Base-by-base conservation (phyloP, 2,888 invertebrate species). In the Drosophila kuntzei region DNA sequence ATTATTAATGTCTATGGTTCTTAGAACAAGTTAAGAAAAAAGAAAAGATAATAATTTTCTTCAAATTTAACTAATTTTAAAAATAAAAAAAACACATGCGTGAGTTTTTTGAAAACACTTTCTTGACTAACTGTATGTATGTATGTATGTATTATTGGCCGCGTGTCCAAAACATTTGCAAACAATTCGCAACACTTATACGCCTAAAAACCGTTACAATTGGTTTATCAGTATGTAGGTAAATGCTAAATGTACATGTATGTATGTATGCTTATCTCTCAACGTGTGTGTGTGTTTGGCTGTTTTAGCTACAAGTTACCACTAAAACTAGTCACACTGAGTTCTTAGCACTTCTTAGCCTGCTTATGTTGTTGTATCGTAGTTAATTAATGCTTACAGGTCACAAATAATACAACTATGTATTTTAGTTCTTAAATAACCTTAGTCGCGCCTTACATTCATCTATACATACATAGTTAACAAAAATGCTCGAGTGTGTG, bases 181-280 rank as follows among this genome's bases (percentile, higher is more conserved):
- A 60, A 60, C 61, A 83, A 80, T 67, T 76, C 61, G 84, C 87
- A 82, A 87, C 82, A 82, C 87, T 82, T 83, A 87, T 71, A 81
- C 53, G 79, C 68, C 85, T 87, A 87, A 85, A 64, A 75, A 71
- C 57, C 69, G 76, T 81, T 83, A 81, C 73, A 79, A 53, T 73
- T 80, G 81, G 63, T 60, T 73, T 78, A 80, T 64, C 74, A 79
- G 79, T 78, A 67, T 77, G 64, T 61, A 67, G 6, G 37, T 39
- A 46, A 63, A 68, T 61, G 39, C 39, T 67, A 55, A 43, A 36
- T 62, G 41, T 73, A 44, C 63, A 44, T 80, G 49, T 61, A n/a
- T n/a, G n/a, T n/a, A n/a, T 22, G 22, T 22, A 41, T 71, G 46
- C 62, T 32, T 62, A 53, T 66, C 22, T 73, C 54, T 69, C 46